Conservation (phyloP, 2,888 invertebrate genomes). For the Imbricaverruca yamaguchii region DNA sequence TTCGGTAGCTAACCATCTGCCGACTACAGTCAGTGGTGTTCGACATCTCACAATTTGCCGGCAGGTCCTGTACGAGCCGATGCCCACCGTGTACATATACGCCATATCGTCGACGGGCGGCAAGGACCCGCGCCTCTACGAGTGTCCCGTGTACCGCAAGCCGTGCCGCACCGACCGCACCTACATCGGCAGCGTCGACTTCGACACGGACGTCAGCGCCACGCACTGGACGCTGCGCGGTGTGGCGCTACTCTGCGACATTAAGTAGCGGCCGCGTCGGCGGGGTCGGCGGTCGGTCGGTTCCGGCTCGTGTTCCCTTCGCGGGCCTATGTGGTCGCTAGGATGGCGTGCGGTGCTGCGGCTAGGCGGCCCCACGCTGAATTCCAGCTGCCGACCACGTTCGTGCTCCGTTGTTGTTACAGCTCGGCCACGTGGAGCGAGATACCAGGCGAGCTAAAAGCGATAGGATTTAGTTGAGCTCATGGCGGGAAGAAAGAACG, state of each 20-base stretch:
- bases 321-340: no score
- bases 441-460: no score
- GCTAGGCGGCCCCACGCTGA: no score
- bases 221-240: conserved; percentile 92
- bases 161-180: conserved; percentile 89
- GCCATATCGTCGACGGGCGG: conserved; percentile 90
- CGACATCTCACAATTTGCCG: no score
- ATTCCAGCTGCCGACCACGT: no score
- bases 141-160: conserved; percentile 94
- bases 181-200: conserved; percentile 90
- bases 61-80: conserved; percentile 72
- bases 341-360: no score
- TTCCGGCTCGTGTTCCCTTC: no score
- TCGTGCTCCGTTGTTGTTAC: no score
- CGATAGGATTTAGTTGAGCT: no score
- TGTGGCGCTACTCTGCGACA: conserved; percentile 92
- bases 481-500: no score
- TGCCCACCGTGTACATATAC: conserved; percentile 94
- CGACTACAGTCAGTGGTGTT: not conserved
- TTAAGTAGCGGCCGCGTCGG: conserved; percentile 56
- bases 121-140: conserved; percentile 82
- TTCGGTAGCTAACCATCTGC: not conserved
- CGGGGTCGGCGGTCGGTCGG: no score
- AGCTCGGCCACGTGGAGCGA: no score
- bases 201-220: conserved; percentile 85